Evolutionary conservation across 2,797 vertebrate genomes (phyloP), one percentile per base, ranked within the genome.

Genomic region (Rachycentron canadum): DNA sequence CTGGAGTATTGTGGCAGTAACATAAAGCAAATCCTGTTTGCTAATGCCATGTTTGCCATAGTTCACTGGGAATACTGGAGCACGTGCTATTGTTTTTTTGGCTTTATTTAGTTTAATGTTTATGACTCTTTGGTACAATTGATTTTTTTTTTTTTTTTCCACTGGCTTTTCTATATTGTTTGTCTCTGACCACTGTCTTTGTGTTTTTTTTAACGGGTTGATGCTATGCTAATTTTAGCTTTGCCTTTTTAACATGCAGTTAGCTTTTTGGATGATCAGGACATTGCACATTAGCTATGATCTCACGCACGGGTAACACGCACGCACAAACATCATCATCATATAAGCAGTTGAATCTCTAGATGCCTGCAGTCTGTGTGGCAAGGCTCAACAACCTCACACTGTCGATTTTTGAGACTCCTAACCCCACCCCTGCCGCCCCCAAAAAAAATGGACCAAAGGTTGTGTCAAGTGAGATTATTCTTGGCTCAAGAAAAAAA

Each of bases 401-500:
- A 59, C 12, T 56, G 69, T 45, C 14, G 28, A 23, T 75, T 83
- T 63, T 75, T n/a, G n/a, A 81, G 67, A 57, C 65, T 30, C 57
- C 41, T 50, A 67, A 43, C 78, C 67, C 36, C 53, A 26, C 50
- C 49, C 52, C 11, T n/a, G n/a, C n/a, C n/a, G n/a, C 14, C 11
- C 30, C 17, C 21, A 34, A 63, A 71, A 59, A 66, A 86, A 84
- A 86, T 76, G 85, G 84, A 91, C 85, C 79, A 89, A 85, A 91
- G 85, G 75, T 91, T 89, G 86, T 84, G 84, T 89, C 88, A 87
- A 88, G 83, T 53, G 69, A 85, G 85, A 89, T 90, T 88, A 87
- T 88, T 87, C 64, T 73, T 85, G 43, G 81, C 85, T 89, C 69
- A 47, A 79, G 82, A 79, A 47, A 2, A 41, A 41, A 34, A 85